Evolutionary conservation across 2,113 vertebrate genomes (phyloP).

Genomic region (Platycercus adscitus): DNA sequence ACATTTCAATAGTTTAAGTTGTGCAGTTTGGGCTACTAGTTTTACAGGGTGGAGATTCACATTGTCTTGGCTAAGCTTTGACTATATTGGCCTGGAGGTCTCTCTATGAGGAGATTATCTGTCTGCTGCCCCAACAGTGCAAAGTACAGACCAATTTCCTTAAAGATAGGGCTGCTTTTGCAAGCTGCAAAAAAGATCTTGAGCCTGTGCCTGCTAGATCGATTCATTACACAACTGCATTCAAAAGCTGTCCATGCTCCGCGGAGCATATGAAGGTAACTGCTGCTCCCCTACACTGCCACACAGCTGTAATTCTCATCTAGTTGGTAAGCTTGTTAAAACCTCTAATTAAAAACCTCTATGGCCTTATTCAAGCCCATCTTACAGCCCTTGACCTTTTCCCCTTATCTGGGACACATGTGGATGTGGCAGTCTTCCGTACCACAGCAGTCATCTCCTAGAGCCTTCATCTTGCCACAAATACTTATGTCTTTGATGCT

Average conservation of each 20-base stretch:
- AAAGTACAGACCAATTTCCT: background rate
- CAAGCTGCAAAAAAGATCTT: background rate
- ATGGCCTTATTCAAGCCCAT: background rate
- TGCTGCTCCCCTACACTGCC: background rate
- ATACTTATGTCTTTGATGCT: background rate
- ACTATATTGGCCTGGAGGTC: background rate
- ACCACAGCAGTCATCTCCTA: background rate
- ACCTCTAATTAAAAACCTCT: constrained; percentile 31
- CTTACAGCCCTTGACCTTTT: background rate
- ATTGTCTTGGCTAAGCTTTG: background rate
- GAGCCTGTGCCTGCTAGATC: background rate
- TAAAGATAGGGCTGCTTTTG: background rate
- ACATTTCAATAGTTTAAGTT: background rate
- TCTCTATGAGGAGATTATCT: background rate
- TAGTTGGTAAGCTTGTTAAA: constrained; percentile 33
- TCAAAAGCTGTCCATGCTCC: background rate
- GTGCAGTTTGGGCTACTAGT: background rate
- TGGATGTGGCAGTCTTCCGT: background rate
- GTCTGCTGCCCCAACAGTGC: background rate
- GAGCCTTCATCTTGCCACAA: background rate
- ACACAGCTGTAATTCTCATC: constrained; percentile 28
- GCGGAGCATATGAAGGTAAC: background rate
- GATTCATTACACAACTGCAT: background rate
- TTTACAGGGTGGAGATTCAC: background rate
- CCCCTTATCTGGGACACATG: background rate